These are phyloP conservation scores for Tretioscincus oriximinensis DNA, from an alignment of 2,113 vertebrate genomes.

Conservation along the genomic window DNA sequence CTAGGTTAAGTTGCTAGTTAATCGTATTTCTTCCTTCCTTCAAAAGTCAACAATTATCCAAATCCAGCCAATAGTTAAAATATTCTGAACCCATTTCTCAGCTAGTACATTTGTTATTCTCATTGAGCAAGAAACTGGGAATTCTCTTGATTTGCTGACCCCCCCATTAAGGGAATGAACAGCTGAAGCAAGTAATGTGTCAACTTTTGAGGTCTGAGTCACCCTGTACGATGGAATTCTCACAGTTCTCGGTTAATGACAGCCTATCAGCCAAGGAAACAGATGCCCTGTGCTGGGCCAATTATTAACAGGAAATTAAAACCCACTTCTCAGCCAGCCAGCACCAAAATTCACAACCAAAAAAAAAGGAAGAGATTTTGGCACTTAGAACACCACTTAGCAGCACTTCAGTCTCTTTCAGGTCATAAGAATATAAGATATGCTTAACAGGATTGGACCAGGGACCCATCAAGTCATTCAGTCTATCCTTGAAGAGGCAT, in stretches of 20 bases:
- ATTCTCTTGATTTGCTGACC: neutral
- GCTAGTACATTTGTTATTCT: neutral
- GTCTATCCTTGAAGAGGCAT: neutral
- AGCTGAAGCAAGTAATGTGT: neutral
- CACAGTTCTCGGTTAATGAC: neutral
- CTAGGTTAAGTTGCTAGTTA: neutral
- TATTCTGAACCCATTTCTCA: neutral
- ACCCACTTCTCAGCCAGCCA: neutral
- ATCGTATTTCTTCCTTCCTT: neutral
- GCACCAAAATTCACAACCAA: neutral
- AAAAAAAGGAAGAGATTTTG: neutral
- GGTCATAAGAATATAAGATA: no score
- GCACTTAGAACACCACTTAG: neutral
- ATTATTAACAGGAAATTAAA: neutral
- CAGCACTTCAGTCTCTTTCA: neutral
- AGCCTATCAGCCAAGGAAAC: neutral
- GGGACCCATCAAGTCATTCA: no score
- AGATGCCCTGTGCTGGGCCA: neutral
- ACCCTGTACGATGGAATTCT: neutral
- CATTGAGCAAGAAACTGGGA: conserved; percentile 1
- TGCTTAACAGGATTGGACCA: no score
- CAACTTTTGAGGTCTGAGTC: neutral
- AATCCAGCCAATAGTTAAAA: neutral
- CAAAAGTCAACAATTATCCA: neutral
- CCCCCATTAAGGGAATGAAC: neutral